Conservation (phyloP, 2,113 vertebrate genomes). For the Rynchops niger region DNA sequence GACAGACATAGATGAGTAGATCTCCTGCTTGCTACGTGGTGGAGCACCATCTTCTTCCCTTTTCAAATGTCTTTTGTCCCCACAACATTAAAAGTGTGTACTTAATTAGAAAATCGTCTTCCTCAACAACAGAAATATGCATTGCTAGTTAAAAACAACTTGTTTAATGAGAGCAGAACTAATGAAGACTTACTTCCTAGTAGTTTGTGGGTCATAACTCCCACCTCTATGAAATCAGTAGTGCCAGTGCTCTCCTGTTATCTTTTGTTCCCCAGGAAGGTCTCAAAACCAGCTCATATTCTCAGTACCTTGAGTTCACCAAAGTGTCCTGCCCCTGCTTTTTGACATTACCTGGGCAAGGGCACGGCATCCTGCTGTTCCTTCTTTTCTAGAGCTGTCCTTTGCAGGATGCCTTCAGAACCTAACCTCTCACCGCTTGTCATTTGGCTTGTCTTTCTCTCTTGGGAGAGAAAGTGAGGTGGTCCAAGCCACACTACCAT, state of each 20-base stretch:
- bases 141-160: background rate
- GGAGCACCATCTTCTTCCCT: rapidly evolving
- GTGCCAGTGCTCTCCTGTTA: background rate
- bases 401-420: background rate
- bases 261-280: background rate
- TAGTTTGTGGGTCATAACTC: background rate
- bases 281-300: background rate
- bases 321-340: background rate
- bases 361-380: background rate
- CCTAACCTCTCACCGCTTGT: rapidly evolving
- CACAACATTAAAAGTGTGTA: background rate
- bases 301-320: background rate
- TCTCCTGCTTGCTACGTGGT: background rate
- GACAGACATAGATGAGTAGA: background rate
- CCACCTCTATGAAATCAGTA: background rate
- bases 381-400: background rate
- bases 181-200: background rate
- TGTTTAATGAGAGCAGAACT: background rate
- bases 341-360: background rate
- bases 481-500: background rate
- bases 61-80: background rate
- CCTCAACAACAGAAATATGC: background rate
- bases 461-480: background rate
- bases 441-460: background rate
- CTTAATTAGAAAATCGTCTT: background rate